Conservation (phyloP, 2,888 invertebrate genomes). For the Lapara coniferarum region DNA sequence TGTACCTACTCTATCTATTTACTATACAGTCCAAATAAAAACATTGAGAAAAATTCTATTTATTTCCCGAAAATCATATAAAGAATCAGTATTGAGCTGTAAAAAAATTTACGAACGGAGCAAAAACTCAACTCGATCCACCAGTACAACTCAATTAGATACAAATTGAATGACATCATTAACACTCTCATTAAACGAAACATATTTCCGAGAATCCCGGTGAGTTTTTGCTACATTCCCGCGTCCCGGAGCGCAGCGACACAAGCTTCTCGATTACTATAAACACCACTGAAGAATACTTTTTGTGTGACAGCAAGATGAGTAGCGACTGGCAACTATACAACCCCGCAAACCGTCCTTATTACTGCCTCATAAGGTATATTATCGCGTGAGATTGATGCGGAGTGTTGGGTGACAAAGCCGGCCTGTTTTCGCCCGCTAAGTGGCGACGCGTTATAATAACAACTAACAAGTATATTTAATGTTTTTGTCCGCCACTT, state of each 20-base stretch:
- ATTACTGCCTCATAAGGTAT: not conserved
- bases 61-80: no score
- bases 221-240: constrained; percentile 19
- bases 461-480: constrained; percentile 75
- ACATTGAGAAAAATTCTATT: no score
- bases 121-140: no score
- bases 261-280: constrained; percentile 61
- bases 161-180: constrained; percentile 5
- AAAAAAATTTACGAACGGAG: no score
- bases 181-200: not conserved
- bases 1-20: no score
- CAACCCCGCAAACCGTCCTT: constrained; percentile 25
- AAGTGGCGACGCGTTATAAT: constrained; percentile 75
- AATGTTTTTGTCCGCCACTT: constrained; percentile 48
- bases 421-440: constrained; percentile 55
- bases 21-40: no score
- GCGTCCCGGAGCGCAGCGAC: constrained; percentile 36
- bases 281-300: constrained; percentile 55
- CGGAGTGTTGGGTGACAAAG: constrained; percentile 54
- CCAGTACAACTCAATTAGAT: not conserved
- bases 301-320: constrained; percentile 53
- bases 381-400: not conserved
- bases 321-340: constrained; percentile 63
- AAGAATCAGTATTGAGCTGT: no score
- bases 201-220: constrained; percentile 3